Evolutionary conservation across 2,113 vertebrate species (phyloP).

Genomic region (Ammospiza nelsoni): DNA sequence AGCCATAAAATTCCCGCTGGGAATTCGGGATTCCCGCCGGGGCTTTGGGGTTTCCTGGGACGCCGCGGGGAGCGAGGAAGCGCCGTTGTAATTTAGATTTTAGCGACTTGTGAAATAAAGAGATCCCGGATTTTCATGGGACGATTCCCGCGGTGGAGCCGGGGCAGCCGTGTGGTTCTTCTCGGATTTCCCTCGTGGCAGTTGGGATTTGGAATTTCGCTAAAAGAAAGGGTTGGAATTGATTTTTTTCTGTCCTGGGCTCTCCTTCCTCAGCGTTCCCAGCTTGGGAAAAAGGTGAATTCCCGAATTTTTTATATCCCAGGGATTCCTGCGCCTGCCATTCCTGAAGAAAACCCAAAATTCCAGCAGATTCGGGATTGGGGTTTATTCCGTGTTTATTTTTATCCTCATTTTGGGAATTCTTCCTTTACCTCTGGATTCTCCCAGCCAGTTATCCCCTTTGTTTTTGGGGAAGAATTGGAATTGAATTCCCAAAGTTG

Average conservation of each 20-base stretch:
- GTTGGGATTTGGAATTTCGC: not conserved
- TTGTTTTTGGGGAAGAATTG: not conserved
- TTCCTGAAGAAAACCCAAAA: not conserved
- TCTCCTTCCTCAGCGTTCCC: not conserved
- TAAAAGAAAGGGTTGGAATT: too few species aligned
- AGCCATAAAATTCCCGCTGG: slow-evolving; percentile 48
- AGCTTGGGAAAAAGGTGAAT: accelerated
- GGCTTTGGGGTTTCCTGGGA: slow-evolving; percentile 10
- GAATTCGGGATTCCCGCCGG: not conserved
- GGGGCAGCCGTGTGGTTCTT: slow-evolving; percentile 23
- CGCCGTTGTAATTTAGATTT: slow-evolving; percentile 46
- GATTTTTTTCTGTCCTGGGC: not conserved
- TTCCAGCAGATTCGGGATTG: not conserved
- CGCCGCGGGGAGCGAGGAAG: not conserved
- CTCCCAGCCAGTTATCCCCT: not conserved
- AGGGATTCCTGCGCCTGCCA: not conserved
- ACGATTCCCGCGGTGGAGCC: not conserved
- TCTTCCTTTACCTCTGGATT: not conserved
- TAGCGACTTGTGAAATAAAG: slow-evolving; percentile 59
- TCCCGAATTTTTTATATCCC: not conserved
- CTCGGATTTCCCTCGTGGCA: not conserved
- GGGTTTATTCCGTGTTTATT: accelerated
- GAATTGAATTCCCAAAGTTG: not conserved
- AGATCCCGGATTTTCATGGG: slow-evolving; percentile 34
- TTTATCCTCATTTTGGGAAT: not conserved